A percentile compares a stretch with the other conserved stretches of the same genome.
Conservation (phyloP, 2,797 vertebrate genomes). For the Hoplostethus mediterraneus region DNA sequence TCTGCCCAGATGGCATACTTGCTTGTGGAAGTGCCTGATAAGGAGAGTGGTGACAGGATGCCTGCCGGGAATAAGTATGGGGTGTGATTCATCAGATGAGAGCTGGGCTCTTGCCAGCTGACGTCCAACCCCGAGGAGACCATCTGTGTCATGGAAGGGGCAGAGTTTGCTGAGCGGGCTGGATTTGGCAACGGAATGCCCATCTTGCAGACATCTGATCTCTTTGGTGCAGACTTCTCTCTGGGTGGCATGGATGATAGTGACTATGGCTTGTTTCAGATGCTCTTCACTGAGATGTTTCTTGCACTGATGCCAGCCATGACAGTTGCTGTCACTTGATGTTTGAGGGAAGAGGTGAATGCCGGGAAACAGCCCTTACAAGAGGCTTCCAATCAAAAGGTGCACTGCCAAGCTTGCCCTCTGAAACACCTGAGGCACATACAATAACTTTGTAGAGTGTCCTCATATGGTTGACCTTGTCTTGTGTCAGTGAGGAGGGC, state of each 20-base stretch:
- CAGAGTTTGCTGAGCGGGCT: neutral
- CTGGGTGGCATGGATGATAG: neutral
- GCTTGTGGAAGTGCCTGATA: too few relatives aligned
- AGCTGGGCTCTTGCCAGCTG: too few relatives aligned
- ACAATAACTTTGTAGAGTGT: neutral
- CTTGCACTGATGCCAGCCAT: neutral
- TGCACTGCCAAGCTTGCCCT: neutral
- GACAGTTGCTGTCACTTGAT: neutral
- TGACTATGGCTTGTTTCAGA: neutral
- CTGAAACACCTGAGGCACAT: neutral
- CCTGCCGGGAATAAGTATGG: too few relatives aligned
- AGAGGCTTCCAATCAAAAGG: neutral
- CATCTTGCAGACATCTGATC: neutral
- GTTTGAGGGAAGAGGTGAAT: too few relatives aligned
- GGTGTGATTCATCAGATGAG: too few relatives aligned
- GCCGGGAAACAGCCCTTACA: neutral
- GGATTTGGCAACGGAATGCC: neutral
- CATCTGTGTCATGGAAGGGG: neutral
- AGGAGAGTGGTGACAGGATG: too few relatives aligned
- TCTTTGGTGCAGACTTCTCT: neutral
- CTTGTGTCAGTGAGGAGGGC: constrained; percentile 14
- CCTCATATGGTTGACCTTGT: neutral
- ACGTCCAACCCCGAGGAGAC: neutral
- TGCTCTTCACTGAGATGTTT: neutral
- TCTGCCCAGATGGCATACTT: too few relatives aligned